phyloP scores from a whole-genome alignment of 2,113 vertebrate species.

The Trogon surrucura region DNA sequence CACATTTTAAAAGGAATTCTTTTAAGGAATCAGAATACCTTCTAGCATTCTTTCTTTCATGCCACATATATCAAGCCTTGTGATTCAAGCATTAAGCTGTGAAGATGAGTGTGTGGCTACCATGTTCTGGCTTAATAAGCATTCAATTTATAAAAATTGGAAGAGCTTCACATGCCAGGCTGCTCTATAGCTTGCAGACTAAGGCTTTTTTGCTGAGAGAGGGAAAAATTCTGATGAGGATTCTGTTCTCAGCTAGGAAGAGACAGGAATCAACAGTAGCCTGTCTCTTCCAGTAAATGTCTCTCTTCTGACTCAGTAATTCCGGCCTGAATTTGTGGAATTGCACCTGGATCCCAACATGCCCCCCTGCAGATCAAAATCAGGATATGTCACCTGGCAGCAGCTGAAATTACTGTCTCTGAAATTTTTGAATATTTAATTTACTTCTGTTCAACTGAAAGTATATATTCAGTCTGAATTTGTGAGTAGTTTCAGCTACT shows the following conservation, averaged over 20 bases:
- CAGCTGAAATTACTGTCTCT: background rate
- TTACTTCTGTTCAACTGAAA: background rate
- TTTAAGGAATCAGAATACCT: background rate
- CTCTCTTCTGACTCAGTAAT: background rate
- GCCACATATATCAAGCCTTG: background rate
- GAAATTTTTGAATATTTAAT: background rate
- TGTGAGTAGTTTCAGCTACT: background rate
- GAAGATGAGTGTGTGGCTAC: background rate
- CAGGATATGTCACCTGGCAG: background rate
- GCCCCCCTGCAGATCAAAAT: background rate
- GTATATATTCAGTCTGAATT: background rate
- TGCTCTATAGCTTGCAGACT: background rate
- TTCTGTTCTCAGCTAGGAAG: background rate
- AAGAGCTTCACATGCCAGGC: background rate
- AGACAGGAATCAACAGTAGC: background rate
- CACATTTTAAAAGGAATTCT: background rate
- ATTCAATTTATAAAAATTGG: background rate
- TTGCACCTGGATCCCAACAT: background rate
- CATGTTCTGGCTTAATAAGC: background rate
- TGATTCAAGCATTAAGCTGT: background rate
- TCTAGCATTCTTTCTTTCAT: background rate
- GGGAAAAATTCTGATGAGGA: background rate
- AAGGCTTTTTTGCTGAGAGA: background rate
- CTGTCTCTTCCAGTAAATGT: background rate
- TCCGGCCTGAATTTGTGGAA: background rate